A percentile compares a stretch with the other conserved stretches of the same genome.
phyloP scores from a whole-genome alignment of 2,113 vertebrate species.

The Hippocampus zosterae region DNA sequence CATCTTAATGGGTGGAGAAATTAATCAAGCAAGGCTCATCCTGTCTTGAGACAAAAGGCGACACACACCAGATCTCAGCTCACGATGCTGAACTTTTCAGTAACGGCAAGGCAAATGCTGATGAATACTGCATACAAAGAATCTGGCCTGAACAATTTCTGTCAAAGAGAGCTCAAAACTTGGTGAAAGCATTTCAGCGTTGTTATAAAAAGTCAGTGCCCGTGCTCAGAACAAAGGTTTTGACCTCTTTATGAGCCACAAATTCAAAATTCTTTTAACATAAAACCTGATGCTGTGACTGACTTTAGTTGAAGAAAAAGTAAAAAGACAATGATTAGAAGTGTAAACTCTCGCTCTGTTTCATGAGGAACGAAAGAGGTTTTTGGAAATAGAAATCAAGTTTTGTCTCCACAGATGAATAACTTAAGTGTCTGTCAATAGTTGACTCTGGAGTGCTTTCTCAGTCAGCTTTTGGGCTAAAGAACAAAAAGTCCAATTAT shows the following conservation, averaged over 20 bases:
- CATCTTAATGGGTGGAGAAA: constrained; percentile 56
- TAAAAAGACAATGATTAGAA: background rate
- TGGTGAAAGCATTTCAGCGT: background rate
- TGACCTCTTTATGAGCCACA: background rate
- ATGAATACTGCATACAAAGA: background rate
- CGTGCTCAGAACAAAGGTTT: background rate
- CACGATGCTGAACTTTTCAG: constrained; percentile 41
- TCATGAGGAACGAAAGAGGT: background rate
- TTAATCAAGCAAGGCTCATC: constrained; percentile 58
- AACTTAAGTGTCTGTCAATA: background rate
- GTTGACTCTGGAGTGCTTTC: no score
- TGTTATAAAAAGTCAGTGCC: background rate
- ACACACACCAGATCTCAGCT: constrained; percentile 40
- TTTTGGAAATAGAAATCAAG: background rate
- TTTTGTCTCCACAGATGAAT: background rate
- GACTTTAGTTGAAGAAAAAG: background rate
- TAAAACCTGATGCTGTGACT: background rate
- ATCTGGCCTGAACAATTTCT: background rate
- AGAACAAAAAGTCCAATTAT: no score
- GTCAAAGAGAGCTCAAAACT: background rate
- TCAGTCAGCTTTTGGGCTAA: no score
- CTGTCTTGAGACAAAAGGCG: constrained; percentile 41
- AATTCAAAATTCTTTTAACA: background rate
- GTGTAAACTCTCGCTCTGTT: background rate
- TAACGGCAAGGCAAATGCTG: constrained; percentile 6